Conservation (phyloP, 2,113 vertebrate genomes). For the Ancistrus triradiatus region DNA sequence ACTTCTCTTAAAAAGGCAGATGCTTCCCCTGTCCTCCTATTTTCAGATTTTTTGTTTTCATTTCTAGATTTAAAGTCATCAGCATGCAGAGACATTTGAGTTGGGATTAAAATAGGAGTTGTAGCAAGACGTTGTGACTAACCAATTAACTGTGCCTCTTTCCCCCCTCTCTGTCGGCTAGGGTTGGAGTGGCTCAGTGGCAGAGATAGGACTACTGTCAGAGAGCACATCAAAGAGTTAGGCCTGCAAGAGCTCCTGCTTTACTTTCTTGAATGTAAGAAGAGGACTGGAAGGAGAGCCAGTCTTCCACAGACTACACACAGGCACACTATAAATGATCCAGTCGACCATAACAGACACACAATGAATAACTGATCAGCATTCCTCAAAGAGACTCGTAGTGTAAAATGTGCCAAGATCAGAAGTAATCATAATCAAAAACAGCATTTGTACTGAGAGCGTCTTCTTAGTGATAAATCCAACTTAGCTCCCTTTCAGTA, state of each 20-base stretch:
- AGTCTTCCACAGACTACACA: constrained; percentile 76
- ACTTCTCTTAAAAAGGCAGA: too few species aligned
- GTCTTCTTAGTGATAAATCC: too few species aligned
- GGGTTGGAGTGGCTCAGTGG: constrained; percentile 72
- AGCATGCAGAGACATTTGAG: constrained; percentile 45
- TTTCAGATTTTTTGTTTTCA: too few species aligned
- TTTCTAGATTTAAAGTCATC: constrained; percentile 6
- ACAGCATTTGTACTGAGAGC: not conserved
- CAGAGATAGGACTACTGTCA: constrained; percentile 80
- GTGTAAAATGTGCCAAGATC: too few species aligned
- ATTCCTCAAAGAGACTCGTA: constrained; percentile 45
- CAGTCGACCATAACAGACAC: constrained; percentile 3
- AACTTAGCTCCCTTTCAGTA: too few species aligned
- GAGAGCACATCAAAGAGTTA: constrained; percentile 80
- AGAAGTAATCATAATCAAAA: constrained; percentile 9
- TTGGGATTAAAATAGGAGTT: constrained; percentile 54
- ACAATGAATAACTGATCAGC: not conserved
- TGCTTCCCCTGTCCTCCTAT: too few species aligned
- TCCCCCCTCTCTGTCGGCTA: constrained; percentile 60
- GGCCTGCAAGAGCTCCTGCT: constrained; percentile 67
- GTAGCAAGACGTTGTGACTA: constrained; percentile 67
- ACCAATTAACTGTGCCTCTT: constrained; percentile 72
- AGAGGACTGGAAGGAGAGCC: constrained; percentile 76
- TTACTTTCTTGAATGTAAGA: constrained; percentile 79
- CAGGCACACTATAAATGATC: constrained; percentile 34